Evolutionary conservation across 2,797 vertebrate genomes (phyloP), one percentile per base, ranked within the genome.

Genomic region (Xiphorhynchus erythropygius): DNA sequence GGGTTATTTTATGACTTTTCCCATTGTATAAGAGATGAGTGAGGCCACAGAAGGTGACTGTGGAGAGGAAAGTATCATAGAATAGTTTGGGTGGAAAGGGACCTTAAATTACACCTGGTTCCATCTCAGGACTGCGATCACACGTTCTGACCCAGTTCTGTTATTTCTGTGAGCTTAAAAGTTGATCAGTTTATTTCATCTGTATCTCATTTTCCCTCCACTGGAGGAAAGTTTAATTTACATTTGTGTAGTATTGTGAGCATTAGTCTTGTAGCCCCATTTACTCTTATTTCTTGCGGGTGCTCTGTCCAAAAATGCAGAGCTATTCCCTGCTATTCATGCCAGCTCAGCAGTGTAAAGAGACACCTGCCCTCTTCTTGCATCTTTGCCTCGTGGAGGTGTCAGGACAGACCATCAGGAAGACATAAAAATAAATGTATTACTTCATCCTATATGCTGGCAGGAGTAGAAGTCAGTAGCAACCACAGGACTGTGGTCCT

Each of bases 371-470:
- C 67, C 30, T 86, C 63, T 16, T 55, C 81, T 85, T 92, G 32
- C 82, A 37, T 75, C 78, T 78, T 90, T 79, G 67, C 74, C 75
- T 92, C 52, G 6, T 23, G 76, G 59, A 56, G 35, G 28, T 70
- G 39, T 77, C 55, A 33, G 87, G 35, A 47, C 55, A 81, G 76
- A 80, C 57, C 49, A 86, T 84, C 55, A 50, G 69, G 56, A 42
- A 65, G 68, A 70, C 62, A 84, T 49, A 93, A 90, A 96, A 94
- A 94, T 93, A 93, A 80, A 71, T 78, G 6, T 64, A 24, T 95
- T 87, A 52, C 71, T 94, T 94, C 82, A 92, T 83, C 13, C 49
- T n/a, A 5, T 74, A 18, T 77, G 24, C 49, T 92, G 64, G 65
- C 87, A 64, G 84, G 62, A 52, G 33, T 39, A 76, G 44, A 76